phyloP scores from a whole-genome alignment of 2,888 invertebrate genomes.

The Bombyx huttoni region DNA sequence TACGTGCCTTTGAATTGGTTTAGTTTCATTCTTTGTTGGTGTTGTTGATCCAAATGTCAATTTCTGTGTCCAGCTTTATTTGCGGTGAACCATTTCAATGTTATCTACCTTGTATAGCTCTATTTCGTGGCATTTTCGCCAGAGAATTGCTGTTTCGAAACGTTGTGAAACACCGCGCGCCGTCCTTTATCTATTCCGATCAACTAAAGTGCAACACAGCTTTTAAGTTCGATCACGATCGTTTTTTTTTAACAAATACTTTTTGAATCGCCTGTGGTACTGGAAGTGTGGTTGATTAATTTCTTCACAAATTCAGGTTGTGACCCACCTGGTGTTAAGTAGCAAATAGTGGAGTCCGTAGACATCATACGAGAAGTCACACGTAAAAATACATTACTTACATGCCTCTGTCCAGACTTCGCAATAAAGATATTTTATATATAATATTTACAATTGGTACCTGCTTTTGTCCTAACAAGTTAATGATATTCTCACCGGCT shows the following conservation, averaged over 20 bases:
- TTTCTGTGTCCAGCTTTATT: conserved; percentile 39
- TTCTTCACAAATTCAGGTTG: too few species aligned
- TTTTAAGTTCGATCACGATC: background rate
- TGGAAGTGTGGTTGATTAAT: too few species aligned
- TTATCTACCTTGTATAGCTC: conserved; percentile 11
- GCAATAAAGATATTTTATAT: too few species aligned
- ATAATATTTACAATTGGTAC: too few species aligned
- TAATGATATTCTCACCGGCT: too few species aligned
- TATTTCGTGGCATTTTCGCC: conserved; percentile 22
- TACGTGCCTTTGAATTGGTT: conserved; percentile 27
- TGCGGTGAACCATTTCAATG: conserved; percentile 12
- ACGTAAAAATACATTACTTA: too few species aligned
- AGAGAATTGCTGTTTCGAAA: conserved; percentile 21
- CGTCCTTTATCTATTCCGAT: conserved; percentile 2
- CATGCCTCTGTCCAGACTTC: too few species aligned
- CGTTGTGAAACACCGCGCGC: conserved; percentile 9
- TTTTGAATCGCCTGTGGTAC: background rate
- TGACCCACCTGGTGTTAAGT: too few species aligned
- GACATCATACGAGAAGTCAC: too few species aligned
- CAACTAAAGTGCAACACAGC: background rate
- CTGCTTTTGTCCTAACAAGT: too few species aligned
- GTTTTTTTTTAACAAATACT: background rate
- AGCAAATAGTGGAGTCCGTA: too few species aligned
- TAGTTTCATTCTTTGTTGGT: conserved; percentile 42
- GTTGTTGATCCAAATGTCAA: conserved; percentile 38